Conservation (phyloP, 2,113 vertebrate genomes). For the Cisticola juncidis region DNA sequence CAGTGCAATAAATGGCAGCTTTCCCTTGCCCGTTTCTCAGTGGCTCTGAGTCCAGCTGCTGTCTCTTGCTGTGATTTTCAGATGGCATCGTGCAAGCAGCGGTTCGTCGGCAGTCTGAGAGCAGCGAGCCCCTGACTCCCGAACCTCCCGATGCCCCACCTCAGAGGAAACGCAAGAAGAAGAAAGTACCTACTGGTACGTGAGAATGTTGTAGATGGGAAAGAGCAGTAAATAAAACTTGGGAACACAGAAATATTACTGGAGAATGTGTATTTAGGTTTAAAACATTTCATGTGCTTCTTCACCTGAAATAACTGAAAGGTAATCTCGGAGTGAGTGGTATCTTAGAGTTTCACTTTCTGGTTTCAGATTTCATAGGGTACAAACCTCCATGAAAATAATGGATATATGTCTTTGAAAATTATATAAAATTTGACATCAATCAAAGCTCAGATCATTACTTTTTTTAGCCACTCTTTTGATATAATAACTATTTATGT, state of each 20-base stretch:
- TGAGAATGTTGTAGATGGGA: neutral
- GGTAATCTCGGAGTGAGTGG: neutral
- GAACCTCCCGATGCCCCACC: constrained; percentile 68
- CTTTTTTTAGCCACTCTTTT: neutral
- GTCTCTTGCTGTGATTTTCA: neutral
- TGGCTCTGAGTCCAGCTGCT: neutral
- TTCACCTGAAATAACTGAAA: neutral
- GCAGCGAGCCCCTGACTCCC: constrained; percentile 70
- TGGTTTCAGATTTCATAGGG: neutral
- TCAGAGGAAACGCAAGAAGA: constrained; percentile 85
- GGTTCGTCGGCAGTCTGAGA: constrained; percentile 70
- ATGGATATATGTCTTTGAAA: neutral
- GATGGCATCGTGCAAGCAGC: constrained; percentile 77
- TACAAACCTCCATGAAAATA: neutral
- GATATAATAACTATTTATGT: neutral
- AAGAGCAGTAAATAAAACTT: neutral
- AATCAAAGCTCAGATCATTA: neutral
- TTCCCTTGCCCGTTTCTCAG: neutral
- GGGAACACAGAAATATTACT: neutral
- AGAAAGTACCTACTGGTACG: constrained; percentile 74
- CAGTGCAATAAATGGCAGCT: neutral
- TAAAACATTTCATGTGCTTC: neutral
- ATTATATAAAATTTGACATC: neutral
- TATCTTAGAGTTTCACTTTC: neutral
- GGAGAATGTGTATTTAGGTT: neutral